phyloP scores from a whole-genome alignment of 2,797 vertebrate genomes.

The Clarias pachynema region DNA sequence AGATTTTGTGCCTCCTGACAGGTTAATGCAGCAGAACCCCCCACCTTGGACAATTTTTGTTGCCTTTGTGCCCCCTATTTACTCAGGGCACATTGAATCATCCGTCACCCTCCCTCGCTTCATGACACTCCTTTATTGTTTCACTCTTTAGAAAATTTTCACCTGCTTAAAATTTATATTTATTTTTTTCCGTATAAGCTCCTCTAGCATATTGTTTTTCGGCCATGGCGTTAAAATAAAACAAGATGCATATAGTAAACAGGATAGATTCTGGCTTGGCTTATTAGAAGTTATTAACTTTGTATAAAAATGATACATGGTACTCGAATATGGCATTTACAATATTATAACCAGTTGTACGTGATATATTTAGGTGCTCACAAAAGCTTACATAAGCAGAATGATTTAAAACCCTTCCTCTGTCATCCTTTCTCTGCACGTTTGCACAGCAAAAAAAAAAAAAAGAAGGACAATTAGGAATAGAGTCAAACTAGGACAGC shows the following conservation, averaged over 20 bases:
- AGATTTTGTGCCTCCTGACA: background rate
- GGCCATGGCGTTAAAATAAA: background rate
- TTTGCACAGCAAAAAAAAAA: slow-evolving; percentile 44
- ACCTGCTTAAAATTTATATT: background rate
- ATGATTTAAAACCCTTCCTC: background rate
- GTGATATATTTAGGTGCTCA: background rate
- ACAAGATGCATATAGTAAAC: background rate
- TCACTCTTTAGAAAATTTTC: background rate
- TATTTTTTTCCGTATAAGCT: background rate
- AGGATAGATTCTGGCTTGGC: background rate
- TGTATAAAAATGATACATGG: background rate
- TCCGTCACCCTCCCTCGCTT: background rate
- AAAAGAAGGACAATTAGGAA: slow-evolving; percentile 18
- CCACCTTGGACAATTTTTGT: background rate
- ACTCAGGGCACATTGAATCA: background rate
- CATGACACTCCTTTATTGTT: background rate
- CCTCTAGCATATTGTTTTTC: background rate
- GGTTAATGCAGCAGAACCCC: background rate
- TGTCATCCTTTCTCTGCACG: slow-evolving; percentile 25
- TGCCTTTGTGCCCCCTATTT: slow-evolving; percentile 1
- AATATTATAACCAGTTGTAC: background rate
- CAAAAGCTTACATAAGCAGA: background rate
- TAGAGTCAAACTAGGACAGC: background rate
- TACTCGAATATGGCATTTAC: background rate
- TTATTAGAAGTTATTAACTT: background rate